Evolutionary conservation across 2,797 vertebrate species (phyloP).

Genomic region (Trachurus trachurus): DNA sequence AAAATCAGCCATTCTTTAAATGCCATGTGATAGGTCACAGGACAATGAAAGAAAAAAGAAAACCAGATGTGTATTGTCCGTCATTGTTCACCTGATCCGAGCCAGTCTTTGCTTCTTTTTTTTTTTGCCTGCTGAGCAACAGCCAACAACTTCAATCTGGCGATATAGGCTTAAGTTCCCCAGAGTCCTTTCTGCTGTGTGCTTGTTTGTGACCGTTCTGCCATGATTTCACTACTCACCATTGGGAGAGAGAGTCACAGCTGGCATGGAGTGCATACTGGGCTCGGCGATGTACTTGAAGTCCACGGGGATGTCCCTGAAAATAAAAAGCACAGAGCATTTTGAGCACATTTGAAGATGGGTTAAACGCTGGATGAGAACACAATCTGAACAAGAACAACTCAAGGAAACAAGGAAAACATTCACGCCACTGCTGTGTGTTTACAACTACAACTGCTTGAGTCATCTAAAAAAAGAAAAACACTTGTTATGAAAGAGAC

Average conservation of each 20-base stretch:
- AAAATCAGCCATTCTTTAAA: not conserved
- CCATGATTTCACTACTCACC: constrained; percentile 84
- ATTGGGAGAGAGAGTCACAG: constrained; percentile 97
- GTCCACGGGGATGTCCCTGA: constrained; percentile 99
- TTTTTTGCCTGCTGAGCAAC: constrained; percentile 12
- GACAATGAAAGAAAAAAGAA: not conserved
- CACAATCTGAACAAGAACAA: constrained; percentile 13
- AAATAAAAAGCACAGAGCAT: constrained; percentile 69
- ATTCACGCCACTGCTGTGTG: constrained; percentile 28
- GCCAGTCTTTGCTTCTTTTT: not conserved
- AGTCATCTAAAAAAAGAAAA: constrained; percentile 21
- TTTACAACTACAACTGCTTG: constrained; percentile 14
- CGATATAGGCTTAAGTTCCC: constrained; percentile 37
- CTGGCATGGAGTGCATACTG: constrained; percentile 99
- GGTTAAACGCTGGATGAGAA: constrained; percentile 34
- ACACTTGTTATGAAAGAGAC: constrained; percentile 14
- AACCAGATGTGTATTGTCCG: not conserved
- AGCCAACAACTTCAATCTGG: constrained; percentile 33
- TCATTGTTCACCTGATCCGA: not conserved
- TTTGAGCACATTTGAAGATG: constrained; percentile 44
- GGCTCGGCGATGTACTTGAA: constrained; percentile 99
- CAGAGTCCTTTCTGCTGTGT: constrained; percentile 7
- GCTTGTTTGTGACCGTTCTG: constrained; percentile 14
- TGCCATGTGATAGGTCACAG: not conserved
- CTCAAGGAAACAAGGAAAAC: constrained; percentile 12